A percentile compares a stretch with the other conserved stretches of the same genome.
Conservation (phyloP, 2,113 vertebrate species). For the Bufo gargarizans region DNA sequence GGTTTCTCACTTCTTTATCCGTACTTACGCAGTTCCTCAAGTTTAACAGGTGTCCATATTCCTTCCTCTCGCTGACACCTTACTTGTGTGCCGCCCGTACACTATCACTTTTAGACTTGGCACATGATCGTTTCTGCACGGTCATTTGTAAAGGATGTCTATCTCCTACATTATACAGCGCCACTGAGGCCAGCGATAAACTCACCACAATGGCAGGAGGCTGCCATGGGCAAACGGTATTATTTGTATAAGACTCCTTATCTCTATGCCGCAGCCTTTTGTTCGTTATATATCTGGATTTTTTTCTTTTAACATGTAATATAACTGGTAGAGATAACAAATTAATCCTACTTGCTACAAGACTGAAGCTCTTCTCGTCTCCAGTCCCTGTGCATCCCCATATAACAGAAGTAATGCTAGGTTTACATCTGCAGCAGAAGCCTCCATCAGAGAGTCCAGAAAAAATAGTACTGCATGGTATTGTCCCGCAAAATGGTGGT, state of each 20-base stretch:
- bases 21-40: conserved; percentile 9
- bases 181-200: conserved; percentile 37
- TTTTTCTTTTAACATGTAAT: neutral
- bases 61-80: neutral
- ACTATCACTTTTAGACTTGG: neutral
- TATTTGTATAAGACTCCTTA: conserved; percentile 37
- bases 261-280: conserved; percentile 17
- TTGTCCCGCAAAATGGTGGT: too few relatives aligned
- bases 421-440: too few relatives aligned
- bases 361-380: neutral
- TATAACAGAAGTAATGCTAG: neutral
- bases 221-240: conserved; percentile 10
- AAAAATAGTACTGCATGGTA: too few relatives aligned
- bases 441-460: too few relatives aligned
- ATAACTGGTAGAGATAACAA: conserved; percentile 13
- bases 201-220: conserved; percentile 36
- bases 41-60: neutral
- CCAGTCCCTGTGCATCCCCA: neutral
- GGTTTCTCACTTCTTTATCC: conserved; percentile 25
- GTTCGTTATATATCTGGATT: neutral
- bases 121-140: neutral
- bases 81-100: neutral
- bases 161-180: neutral
- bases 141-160: neutral
- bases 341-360: neutral